Evolutionary conservation across 1,140 invertebrate species (phyloP).

Genomic region (Mamestra configurata): DNA sequence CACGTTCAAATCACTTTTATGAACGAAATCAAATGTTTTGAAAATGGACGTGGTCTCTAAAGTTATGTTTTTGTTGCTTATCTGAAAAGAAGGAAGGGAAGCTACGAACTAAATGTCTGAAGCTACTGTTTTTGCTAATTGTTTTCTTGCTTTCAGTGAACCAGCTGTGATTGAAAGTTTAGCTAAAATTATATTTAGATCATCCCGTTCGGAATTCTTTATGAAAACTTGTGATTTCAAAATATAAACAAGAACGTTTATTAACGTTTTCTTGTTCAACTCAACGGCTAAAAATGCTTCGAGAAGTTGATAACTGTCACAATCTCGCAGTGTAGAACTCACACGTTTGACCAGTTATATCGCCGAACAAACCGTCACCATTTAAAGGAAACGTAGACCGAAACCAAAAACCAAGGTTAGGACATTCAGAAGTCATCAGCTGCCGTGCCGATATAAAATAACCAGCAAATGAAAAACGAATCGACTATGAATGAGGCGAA

Average conservation of each 20-base stretch:
- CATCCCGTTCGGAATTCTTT: not conserved
- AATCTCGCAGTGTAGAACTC: slow-evolving; percentile 53
- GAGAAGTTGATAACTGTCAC: slow-evolving; percentile 30
- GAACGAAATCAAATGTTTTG: slow-evolving; percentile 36
- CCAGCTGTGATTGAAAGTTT: not conserved
- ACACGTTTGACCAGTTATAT: slow-evolving; percentile 57
- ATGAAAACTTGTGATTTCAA: not conserved
- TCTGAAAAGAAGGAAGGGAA: slow-evolving; percentile 45
- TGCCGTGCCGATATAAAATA: slow-evolving; percentile 85
- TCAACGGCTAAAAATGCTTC: not conserved
- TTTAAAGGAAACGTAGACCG: slow-evolving; percentile 59
- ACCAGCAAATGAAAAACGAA: slow-evolving; percentile 86
- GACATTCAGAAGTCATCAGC: slow-evolving; percentile 72
- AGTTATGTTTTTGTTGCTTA: slow-evolving; percentile 24
- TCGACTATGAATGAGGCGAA: slow-evolving; percentile 69
- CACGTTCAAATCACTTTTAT: slow-evolving; percentile 19
- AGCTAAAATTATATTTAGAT: not conserved
- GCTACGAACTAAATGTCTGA: slow-evolving; percentile 38
- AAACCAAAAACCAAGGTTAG: slow-evolving; percentile 65
- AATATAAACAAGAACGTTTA: not conserved
- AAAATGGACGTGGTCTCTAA: slow-evolving; percentile 34
- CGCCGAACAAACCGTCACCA: slow-evolving; percentile 67
- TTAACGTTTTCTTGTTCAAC: not conserved
- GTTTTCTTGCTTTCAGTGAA: not conserved
- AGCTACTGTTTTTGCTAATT: slow-evolving; percentile 8